Conservation (phyloP, 2,888 invertebrate species). For the Xestia c-nigrum region DNA sequence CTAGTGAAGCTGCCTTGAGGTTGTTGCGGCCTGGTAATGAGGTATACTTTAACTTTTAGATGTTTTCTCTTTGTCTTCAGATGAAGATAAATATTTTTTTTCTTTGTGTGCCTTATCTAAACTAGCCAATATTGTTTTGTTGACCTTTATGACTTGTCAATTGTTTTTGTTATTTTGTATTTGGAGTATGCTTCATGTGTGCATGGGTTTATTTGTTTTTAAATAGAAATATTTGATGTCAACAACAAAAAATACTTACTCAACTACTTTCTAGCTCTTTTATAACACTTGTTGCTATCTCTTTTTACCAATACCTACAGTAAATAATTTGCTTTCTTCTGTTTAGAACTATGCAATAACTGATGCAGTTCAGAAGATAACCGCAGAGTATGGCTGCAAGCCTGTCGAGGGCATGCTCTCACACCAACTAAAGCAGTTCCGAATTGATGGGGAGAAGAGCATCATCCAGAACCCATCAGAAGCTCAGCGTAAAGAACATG, state of each 20-base stretch:
- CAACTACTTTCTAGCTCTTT: constrained; percentile 15
- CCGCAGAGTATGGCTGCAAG: constrained; percentile 98
- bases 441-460: constrained; percentile 98
- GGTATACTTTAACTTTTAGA: constrained; percentile 86
- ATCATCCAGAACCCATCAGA: constrained; percentile 97
- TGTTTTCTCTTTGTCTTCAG: constrained; percentile 38
- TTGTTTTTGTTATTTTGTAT: constrained; percentile 1
- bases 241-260: not conserved
- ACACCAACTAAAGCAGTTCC: constrained; percentile 98
- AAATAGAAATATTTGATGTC: constrained; percentile 7
- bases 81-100: constrained; percentile 18
- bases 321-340: not conserved
- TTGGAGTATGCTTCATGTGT: not conserved
- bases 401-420: constrained; percentile 99
- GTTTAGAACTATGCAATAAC: constrained; percentile 97
- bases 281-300: constrained; percentile 5
- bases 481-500: constrained; percentile 98
- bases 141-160: not conserved
- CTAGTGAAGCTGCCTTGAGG: constrained; percentile 98
- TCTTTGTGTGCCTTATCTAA: not conserved
- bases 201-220: constrained; percentile 21
- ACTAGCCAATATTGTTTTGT: not conserved
- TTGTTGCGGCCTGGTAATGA: constrained; percentile 97
- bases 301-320: constrained; percentile 1
- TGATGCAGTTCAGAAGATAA: constrained; percentile 97